These are phyloP conservation scores for Ectropis grisescens DNA, from an alignment of 1,140 invertebrate species.

Conservation along the genomic window DNA sequence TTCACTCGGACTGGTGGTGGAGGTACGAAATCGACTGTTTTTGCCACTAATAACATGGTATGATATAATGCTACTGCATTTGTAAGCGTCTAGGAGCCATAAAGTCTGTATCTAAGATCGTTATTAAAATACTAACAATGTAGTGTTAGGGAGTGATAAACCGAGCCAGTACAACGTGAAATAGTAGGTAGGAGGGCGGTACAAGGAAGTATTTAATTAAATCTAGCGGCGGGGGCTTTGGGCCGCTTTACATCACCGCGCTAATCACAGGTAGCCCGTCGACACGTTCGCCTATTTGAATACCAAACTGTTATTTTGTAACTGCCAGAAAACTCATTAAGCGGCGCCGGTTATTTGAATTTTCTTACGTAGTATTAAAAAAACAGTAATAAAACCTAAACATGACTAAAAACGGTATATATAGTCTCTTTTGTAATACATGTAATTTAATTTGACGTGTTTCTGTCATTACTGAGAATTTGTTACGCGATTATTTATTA, in stretches of 20 bases:
- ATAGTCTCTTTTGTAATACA: no score
- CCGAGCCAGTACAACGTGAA: conserved; percentile 8
- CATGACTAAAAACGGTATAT: no score
- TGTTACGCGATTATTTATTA: no score
- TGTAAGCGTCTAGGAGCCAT: no score
- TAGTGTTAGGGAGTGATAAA: conserved; percentile 13
- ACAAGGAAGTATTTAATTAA: conserved; percentile 65
- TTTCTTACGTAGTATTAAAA: no score
- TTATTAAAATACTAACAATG: conserved; percentile 14
- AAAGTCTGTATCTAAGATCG: background rate
- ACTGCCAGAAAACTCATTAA: conserved; percentile 23
- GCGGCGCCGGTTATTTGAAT: no score
- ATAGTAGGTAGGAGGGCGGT: conserved; percentile 32
- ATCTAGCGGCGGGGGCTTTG: conserved; percentile 34
- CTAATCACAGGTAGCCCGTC: conserved; percentile 56
- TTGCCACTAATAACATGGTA: conserved; percentile 11
- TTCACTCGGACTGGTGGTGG: conserved; percentile 22
- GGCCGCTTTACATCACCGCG: conserved; percentile 39
- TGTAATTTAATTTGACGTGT: no score
- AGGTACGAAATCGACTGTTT: conserved; percentile 34
- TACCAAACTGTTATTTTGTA: conserved; percentile 37
- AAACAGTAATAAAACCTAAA: no score
- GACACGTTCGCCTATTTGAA: conserved; percentile 41
- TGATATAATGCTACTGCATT: no score
- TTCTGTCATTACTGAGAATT: no score